phyloP scores from a whole-genome alignment of 2,888 invertebrate genomes.

The Apamea anceps region DNA sequence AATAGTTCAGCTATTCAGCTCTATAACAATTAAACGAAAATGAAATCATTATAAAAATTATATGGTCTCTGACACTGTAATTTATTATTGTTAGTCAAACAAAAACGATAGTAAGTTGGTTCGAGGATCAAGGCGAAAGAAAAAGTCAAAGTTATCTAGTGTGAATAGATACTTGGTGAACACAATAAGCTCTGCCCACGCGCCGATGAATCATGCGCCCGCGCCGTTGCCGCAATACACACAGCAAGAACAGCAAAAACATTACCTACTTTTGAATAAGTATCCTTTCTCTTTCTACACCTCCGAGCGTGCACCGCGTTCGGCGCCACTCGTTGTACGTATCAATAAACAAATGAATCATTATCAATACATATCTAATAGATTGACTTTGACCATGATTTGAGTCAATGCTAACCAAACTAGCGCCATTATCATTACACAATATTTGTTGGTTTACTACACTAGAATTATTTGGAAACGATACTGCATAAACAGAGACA shows the following conservation, averaged over 20 bases:
- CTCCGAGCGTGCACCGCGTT: slow-evolving; percentile 81
- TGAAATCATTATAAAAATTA: slow-evolving; percentile 64
- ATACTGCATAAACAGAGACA: background rate
- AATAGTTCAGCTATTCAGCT: slow-evolving; percentile 65
- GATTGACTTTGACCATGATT: slow-evolving; percentile 76
- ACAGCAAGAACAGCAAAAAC: slow-evolving; percentile 87
- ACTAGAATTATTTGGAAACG: slow-evolving; percentile 11
- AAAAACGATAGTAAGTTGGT: slow-evolving; percentile 70
- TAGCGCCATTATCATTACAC: slow-evolving; percentile 43
- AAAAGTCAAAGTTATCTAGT: slow-evolving; percentile 83
- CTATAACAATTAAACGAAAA: slow-evolving; percentile 66
- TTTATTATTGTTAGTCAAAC: slow-evolving; percentile 61
- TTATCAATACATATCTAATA: slow-evolving; percentile 69
- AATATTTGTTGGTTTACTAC: slow-evolving; percentile 51
- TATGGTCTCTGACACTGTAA: slow-evolving; percentile 52
- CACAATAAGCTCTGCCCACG: slow-evolving; percentile 89
- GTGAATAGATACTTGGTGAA: slow-evolving; percentile 81
- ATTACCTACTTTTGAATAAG: slow-evolving; percentile 90
- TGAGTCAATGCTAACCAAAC: slow-evolving; percentile 69
- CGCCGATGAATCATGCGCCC: slow-evolving; percentile 86
- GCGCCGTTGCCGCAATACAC: slow-evolving; percentile 79
- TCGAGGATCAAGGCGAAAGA: slow-evolving; percentile 78
- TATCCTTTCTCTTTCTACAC: slow-evolving; percentile 90
- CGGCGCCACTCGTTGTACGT: slow-evolving; percentile 82
- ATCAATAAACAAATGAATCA: slow-evolving; percentile 78